Base-by-base conservation (phyloP, 64 coral and sea anemone species). In the Acropora yongei region DNA sequence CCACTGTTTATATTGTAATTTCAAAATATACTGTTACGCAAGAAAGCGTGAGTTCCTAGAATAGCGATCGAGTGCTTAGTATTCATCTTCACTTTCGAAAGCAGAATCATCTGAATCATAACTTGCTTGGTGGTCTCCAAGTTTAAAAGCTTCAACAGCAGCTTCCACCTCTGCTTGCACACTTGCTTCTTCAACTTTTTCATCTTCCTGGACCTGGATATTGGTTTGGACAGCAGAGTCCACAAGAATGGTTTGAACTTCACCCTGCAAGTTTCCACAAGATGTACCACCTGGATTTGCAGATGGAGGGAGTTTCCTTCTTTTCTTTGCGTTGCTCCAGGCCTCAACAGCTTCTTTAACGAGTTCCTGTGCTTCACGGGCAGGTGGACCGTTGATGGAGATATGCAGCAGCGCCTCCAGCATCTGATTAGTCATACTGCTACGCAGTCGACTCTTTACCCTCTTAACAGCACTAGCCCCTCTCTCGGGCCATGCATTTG, bases 101-200 rank as follows among this genome's bases (percentile, higher is more conserved):
- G 74, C 74, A 76, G 74, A 76, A 76, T 76, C 42, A 8, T 76
- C 74, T 0, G 0, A 76, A 76, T 76, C 74, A 76, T 76, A 76
- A 76, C 74, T 76, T 76, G 74, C 41, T 76, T 76, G 74, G 74
- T 76, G 42, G 72, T 87, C 84, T 73, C 48, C 44, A 68, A 87
- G 72, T 68, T 87, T 87, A 49, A 87, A 87, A 73, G 84, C 84
- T 72, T 71, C 84, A 87, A 87, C 74, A 57, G 69, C 84, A 87
- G 84, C 68, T 74, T 87, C 84, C 68, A 87, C 84, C 84, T 87
- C 68, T 87, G 68, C 84, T 74, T 87, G 68, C 67, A 87, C 68
- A 71, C 74, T 87, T 75, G 68, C 74, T 87, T 71, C 84, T 87
- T 87, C 84, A 71, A 74, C 84, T 74, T 75, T 40, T 8, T 87